A percentile compares a stretch with the other conserved stretches of the same genome.
phyloP scores from a whole-genome alignment of 2,113 vertebrate species.

The Hiodon tergisus region DNA sequence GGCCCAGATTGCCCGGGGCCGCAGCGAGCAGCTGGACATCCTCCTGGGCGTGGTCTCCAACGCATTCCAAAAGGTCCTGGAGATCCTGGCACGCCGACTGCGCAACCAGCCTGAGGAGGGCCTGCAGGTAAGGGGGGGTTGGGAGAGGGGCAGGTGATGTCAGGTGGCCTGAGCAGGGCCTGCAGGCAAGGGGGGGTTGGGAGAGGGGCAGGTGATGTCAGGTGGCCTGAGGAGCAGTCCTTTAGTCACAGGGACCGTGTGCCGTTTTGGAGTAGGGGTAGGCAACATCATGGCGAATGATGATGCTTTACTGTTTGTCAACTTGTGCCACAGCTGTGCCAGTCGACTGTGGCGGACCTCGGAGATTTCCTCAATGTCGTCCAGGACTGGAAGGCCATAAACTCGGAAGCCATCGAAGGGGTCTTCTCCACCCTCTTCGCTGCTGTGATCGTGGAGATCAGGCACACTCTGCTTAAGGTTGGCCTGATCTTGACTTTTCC shows the following conservation, averaged over 20 bases:
- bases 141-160: no score
- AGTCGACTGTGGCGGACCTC: conserved; percentile 61
- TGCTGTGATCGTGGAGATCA: conserved; percentile 75
- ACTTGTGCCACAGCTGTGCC: conserved; percentile 62
- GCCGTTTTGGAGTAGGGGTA: no score
- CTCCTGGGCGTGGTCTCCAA: conserved; percentile 67
- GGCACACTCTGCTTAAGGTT: conserved; percentile 73
- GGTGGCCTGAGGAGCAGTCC: no score
- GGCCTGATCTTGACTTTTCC: not conserved
- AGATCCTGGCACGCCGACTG: conserved; percentile 63
- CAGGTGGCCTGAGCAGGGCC: no score
- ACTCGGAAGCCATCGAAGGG: conserved; percentile 54
- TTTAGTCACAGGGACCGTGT: no score
- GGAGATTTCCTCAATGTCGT: conserved; percentile 67
- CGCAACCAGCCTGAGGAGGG: conserved; percentile 70
- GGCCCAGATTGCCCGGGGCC: conserved; percentile 38
- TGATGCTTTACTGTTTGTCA: not conserved
- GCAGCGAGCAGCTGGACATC: conserved; percentile 45
- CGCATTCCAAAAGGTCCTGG: conserved; percentile 81
- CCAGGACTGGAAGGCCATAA: conserved; percentile 55
- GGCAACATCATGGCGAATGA: not conserved
- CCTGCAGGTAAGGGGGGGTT: conserved; percentile 59
- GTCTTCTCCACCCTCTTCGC: conserved; percentile 78
- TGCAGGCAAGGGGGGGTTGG: no score
- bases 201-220: no score